Evolutionary conservation across 2,113 vertebrate species (phyloP), one percentile per base, ranked within the genome.

Genomic region (Candoia aspera): DNA sequence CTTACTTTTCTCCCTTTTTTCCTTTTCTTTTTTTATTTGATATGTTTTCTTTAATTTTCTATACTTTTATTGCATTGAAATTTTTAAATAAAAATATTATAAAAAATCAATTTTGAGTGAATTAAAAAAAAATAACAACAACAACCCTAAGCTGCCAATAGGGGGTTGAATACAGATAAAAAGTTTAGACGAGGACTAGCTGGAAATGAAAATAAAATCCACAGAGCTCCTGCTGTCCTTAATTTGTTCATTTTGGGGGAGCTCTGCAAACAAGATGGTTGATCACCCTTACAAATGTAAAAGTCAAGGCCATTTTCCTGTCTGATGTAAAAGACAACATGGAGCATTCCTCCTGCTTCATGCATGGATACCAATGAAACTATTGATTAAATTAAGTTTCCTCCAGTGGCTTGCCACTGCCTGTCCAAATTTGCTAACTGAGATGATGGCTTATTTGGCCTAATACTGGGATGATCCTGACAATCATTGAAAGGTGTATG

Each of bases 221-320:
- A 57, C 26, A 87, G 3, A 62, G 42, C 88, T 90, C 79, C 13
- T 23, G 11, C 17, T 6, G 84, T 91, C 1, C 0, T 2, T 60
- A 0, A 0, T 68, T 62, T 26, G 58, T 3, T 0, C 3, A 6
- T 0, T 0, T 46, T 64, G 64, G 33, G 91, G 90, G 86, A 2
- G 15, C 59, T 84, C 42, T 42, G 10, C 49, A 57, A 21, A 79
- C 68, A 79, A 33, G 13, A 73, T 19, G 33, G 33, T 19, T 79
- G 15, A 8, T 79, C 37, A 79, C 8, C 8, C 42, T 79, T 79
- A 79, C 73, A 79, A 79, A 79, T 6, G 33, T 21, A 42, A 79
- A 9, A 21, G 57, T 19, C 4, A 5, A 58, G 57, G 57, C 4
- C 19, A 58, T 58, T 19, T 58, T 19, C 57, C 19, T 58, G 15